phyloP scores from a whole-genome alignment of 2,797 vertebrate species.

The Potorous gilbertii region DNA sequence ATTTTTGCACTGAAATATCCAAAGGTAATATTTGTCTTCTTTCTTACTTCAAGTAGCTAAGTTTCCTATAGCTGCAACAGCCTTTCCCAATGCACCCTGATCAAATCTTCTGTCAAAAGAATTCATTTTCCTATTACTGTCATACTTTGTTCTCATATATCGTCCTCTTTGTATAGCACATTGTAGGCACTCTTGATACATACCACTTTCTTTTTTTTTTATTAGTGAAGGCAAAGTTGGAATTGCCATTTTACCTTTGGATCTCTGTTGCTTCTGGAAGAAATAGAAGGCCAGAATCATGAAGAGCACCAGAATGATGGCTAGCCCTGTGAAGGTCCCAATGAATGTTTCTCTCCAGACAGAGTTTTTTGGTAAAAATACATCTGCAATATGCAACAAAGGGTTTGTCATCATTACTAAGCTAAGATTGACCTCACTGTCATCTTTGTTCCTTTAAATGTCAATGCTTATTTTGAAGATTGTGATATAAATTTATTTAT shows the following conservation, averaged over 20 bases:
- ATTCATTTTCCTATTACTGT: neutral
- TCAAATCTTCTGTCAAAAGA: neutral
- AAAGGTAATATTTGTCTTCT: neutral
- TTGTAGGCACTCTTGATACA: neutral
- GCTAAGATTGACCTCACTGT: neutral
- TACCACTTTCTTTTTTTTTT: neutral
- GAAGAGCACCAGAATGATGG: slow-evolving; percentile 21
- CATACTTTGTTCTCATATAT: neutral
- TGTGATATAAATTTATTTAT: neutral
- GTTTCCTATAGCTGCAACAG: neutral
- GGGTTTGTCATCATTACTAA: neutral
- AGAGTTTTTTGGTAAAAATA: slow-evolving; percentile 41
- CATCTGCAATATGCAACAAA: slow-evolving; percentile 63
- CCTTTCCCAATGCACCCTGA: neutral
- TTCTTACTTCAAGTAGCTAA: neutral
- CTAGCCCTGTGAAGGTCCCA: slow-evolving; percentile 18
- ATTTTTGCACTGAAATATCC: neutral
- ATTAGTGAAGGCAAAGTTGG: neutral
- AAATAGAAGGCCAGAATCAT: neutral
- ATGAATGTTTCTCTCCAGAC: slow-evolving; percentile 69
- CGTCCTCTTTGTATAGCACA: neutral
- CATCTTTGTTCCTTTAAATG: neutral
- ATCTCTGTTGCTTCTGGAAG: neutral
- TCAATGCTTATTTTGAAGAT: neutral
- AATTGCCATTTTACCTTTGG: slow-evolving; percentile 48